These are phyloP conservation scores for Camptogramma bilineatum DNA, from an alignment of 2,888 invertebrate genomes.

Conservation along the genomic window DNA sequence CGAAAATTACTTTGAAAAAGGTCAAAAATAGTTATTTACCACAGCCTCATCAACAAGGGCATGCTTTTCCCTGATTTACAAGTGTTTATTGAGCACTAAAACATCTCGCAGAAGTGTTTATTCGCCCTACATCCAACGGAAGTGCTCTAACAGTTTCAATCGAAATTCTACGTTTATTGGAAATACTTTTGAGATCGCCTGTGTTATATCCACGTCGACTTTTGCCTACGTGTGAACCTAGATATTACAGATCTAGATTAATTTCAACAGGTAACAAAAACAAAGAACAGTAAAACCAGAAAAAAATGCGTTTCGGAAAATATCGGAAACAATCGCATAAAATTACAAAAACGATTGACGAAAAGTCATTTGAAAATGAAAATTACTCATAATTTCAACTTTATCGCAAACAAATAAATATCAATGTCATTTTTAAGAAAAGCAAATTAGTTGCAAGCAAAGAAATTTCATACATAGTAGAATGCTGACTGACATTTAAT, in stretches of 20 bases:
- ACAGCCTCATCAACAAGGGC: slow-evolving; percentile 20
- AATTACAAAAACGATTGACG: too few species aligned
- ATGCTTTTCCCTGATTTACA: slow-evolving; percentile 32
- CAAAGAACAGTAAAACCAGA: too few species aligned
- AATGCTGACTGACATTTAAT: too few species aligned
- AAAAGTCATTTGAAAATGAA: too few species aligned
- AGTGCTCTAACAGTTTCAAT: slow-evolving; percentile 35
- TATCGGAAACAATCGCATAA: too few species aligned
- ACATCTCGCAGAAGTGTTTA: slow-evolving; percentile 40
- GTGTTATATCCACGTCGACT: slow-evolving; percentile 36
- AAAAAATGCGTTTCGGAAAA: too few species aligned
- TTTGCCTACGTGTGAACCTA: slow-evolving; percentile 28
- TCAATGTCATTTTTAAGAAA: too few species aligned
- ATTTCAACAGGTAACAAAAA: slow-evolving; percentile 15
- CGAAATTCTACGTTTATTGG: slow-evolving; percentile 29
- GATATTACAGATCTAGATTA: slow-evolving; percentile 19
- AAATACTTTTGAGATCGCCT: slow-evolving; percentile 35
- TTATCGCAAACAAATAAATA: too few species aligned
- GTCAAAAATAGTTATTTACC: slow-evolving; percentile 14
- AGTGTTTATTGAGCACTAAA: slow-evolving; percentile 46
- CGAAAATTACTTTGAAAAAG: not conserved
- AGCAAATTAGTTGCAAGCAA: too few species aligned
- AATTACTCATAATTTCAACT: too few species aligned
- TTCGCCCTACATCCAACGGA: slow-evolving; percentile 41
- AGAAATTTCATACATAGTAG: too few species aligned